Conservation (phyloP, 2,888 invertebrate species). For the Dryadula phaetusa region DNA sequence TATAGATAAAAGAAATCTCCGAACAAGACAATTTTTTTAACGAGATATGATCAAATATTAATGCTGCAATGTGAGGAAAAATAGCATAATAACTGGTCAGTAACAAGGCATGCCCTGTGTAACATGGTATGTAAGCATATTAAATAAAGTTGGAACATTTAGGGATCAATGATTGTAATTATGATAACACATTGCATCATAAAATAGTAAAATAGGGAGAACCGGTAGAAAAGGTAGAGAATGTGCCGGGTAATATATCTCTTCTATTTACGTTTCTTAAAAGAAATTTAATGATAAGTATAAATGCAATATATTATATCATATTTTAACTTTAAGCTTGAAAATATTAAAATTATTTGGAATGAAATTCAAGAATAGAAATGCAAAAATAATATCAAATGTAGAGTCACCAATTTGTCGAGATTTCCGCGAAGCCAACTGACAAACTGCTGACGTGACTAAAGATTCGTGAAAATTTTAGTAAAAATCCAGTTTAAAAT, state of each 20-base stretch:
- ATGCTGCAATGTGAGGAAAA: not conserved
- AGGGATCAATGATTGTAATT: too few species aligned
- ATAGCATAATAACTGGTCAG: too few species aligned
- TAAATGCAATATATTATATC: not conserved
- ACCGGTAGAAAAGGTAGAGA: too few species aligned
- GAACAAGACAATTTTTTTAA: not conserved
- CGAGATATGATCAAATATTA: not conserved
- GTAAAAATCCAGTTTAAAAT: conserved; percentile 23
- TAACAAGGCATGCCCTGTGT: too few species aligned
- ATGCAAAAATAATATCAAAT: conserved; percentile 42
- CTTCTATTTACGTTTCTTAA: too few species aligned
- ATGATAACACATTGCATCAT: too few species aligned
- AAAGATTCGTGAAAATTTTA: conserved; percentile 25
- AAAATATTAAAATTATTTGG: not conserved
- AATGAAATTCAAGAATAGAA: conserved; percentile 43
- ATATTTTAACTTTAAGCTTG: not conserved
- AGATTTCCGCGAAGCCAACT: conserved; percentile 38
- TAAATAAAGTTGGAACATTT: too few species aligned
- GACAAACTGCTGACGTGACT: conserved; percentile 38
- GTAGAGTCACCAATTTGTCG: conserved; percentile 42
- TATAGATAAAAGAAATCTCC: not conserved
- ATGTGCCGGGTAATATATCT: too few species aligned
- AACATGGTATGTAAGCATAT: too few species aligned
- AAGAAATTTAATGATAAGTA: too few species aligned
- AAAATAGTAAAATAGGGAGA: too few species aligned